Evolutionary conservation across 2,113 vertebrate species (phyloP).

Genomic region (Arvicanthis niloticus): DNA sequence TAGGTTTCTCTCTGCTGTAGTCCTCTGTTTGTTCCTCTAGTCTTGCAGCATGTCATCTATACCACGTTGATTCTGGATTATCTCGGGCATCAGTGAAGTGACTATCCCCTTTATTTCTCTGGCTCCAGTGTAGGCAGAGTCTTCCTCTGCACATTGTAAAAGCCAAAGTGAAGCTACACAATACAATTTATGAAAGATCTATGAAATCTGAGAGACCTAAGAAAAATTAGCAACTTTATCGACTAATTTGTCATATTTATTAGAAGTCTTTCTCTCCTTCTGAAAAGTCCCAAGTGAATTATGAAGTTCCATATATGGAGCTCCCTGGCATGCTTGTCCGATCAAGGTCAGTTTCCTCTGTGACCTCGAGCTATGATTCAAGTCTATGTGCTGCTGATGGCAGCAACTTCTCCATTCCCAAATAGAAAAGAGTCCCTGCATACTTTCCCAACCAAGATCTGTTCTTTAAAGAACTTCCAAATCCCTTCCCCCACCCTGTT

Average conservation of each 20-base stretch:
- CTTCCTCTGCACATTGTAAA: not conserved
- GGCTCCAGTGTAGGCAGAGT: not conserved
- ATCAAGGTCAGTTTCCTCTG: not conserved
- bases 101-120: not conserved
- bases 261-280: not conserved
- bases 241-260: not conserved
- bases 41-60: accelerated
- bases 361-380: not conserved
- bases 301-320: not conserved
- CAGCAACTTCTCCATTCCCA: not conserved
- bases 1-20: not conserved
- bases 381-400: not conserved
- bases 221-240: not conserved
- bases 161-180: not conserved
- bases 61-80: not conserved
- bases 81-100: not conserved
- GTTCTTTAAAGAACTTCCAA: not conserved
- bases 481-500: not conserved
- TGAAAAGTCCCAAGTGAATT: not conserved
- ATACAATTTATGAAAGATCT: not conserved
- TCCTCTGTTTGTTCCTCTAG: not conserved
- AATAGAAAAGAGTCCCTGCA: not conserved
- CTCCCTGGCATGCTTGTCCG: not conserved
- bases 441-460: not conserved
- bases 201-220: not conserved